Conservation (phyloP, 2,888 invertebrate genomes). For the Melolontha melolontha region DNA sequence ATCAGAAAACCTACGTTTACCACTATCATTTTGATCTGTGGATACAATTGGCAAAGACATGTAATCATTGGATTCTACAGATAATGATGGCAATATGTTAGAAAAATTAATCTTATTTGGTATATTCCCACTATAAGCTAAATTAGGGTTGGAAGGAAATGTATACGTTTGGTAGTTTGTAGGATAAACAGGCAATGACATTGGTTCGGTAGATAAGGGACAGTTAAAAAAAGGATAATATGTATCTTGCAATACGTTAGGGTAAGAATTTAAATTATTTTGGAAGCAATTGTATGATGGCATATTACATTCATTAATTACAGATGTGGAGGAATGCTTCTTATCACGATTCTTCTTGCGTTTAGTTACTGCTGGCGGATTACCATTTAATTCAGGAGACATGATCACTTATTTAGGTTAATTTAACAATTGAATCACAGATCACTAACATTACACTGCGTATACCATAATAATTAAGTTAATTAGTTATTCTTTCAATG, state of each 20-base stretch:
- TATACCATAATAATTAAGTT: constrained; percentile 1
- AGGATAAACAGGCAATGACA: constrained; percentile 75
- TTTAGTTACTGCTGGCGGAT: constrained; percentile 62
- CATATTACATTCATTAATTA: constrained; percentile 53
- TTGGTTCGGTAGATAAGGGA: constrained; percentile 69
- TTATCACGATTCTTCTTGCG: constrained; percentile 61
- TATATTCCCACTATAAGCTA: constrained; percentile 36
- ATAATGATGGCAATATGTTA: constrained; percentile 42
- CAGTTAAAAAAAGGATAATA: constrained; percentile 59
- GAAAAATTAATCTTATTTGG: constrained; percentile 33
- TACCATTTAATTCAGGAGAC: constrained; percentile 62
- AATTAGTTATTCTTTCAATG: constrained; percentile 15
- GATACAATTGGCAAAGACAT: constrained; percentile 81
- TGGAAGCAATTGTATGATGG: constrained; percentile 56
- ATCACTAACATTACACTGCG: constrained; percentile 7
- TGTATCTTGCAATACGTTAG: constrained; percentile 54
- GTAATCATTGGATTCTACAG: constrained; percentile 64
- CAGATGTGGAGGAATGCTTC: constrained; percentile 40
- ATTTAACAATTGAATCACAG: constrained; percentile 8
- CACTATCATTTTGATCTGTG: constrained; percentile 70
- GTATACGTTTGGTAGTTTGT: constrained; percentile 54
- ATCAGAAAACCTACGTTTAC: constrained; percentile 74
- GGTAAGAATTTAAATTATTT: constrained; percentile 37
- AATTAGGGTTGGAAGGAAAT: constrained; percentile 48
- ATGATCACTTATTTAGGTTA: constrained; percentile 39